Conservation (phyloP, 2,888 invertebrate genomes). For the Caprella mutica region DNA sequence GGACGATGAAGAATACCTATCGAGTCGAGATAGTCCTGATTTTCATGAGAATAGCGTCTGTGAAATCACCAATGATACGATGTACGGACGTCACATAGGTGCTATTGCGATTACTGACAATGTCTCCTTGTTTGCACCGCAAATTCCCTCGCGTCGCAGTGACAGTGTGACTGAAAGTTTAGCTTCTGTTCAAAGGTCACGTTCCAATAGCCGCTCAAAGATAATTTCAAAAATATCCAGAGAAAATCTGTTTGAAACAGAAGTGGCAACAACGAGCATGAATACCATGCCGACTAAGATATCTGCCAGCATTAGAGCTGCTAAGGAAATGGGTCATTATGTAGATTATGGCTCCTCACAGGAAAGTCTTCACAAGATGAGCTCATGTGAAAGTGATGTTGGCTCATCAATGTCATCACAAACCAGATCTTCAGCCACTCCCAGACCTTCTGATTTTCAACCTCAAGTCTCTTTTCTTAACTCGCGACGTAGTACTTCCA, state of each 20-base stretch:
- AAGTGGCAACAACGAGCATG: constrained; percentile 16
- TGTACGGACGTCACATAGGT: constrained; percentile 26
- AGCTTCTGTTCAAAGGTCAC: constrained; percentile 14
- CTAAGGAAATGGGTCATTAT: constrained; percentile 30
- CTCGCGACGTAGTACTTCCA: constrained; percentile 28
- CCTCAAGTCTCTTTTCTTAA: constrained; percentile 20
- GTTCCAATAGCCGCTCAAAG: constrained; percentile 26
- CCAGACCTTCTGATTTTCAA: constrained; percentile 27
- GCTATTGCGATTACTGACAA: constrained; percentile 28
- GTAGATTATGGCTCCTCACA: constrained; percentile 33
- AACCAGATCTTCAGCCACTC: constrained; percentile 30
- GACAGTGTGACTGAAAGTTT: constrained; percentile 24
- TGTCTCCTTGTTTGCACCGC: constrained; percentile 14
- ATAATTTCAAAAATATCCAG: constrained; percentile 12
- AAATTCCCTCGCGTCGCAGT: constrained; percentile 19
- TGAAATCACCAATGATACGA: constrained; percentile 32
- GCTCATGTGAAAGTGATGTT: constrained; percentile 33
- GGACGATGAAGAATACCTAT: constrained; percentile 21
- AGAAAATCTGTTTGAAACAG: constrained; percentile 23
- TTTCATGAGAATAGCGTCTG: constrained; percentile 33
- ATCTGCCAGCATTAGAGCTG: constrained; percentile 30
- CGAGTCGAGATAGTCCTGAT: constrained; percentile 30
- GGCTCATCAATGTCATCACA: constrained; percentile 33
- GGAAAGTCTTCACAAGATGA: constrained; percentile 32
- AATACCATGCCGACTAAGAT: constrained; percentile 20